Percentiles rank a stretch among this genome's conserved stretches.
Conservation (phyloP, 2,888 invertebrate species). For the Ischnura elegans region DNA sequence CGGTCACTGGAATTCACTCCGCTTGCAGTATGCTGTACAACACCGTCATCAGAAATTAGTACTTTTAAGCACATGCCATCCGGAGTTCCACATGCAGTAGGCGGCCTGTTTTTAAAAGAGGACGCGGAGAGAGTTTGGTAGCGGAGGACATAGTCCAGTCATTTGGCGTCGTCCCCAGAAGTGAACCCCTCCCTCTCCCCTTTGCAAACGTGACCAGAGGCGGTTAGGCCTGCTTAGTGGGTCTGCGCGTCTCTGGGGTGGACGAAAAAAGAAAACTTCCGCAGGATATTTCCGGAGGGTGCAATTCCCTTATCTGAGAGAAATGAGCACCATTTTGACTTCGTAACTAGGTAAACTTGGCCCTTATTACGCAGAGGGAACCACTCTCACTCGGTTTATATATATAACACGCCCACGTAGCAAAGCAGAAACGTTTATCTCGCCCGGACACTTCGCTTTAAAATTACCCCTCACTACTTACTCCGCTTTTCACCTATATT, state of each 20-base stretch:
- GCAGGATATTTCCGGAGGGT: not conserved
- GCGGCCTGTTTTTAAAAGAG: not conserved
- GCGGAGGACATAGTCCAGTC: not conserved
- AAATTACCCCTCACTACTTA: not conserved
- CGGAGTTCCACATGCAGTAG: not conserved
- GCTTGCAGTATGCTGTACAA: too few relatives aligned
- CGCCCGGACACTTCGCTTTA: not conserved
- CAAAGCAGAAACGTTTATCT: not conserved
- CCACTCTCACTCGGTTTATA: not conserved
- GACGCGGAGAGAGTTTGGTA: not conserved
- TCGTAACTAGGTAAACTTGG: constrained; percentile 22
- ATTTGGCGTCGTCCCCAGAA: not conserved
- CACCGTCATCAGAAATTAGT: too few relatives aligned
- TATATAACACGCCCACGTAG: not conserved
- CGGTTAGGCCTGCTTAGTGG: not conserved
- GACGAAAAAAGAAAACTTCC: not conserved
- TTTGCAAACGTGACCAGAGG: not conserved
- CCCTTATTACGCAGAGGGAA: not conserved
- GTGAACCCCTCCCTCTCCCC: not conserved
- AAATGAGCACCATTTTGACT: constrained; percentile 20
- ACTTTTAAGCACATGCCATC: too few relatives aligned
- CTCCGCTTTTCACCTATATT: not conserved
- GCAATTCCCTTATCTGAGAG: constrained; percentile 21
- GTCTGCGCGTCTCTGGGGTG: not conserved
- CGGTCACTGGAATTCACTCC: too few relatives aligned